phyloP scores from a whole-genome alignment of 2,113 vertebrate species.

The Cryptoleucopteryx plumbea region DNA sequence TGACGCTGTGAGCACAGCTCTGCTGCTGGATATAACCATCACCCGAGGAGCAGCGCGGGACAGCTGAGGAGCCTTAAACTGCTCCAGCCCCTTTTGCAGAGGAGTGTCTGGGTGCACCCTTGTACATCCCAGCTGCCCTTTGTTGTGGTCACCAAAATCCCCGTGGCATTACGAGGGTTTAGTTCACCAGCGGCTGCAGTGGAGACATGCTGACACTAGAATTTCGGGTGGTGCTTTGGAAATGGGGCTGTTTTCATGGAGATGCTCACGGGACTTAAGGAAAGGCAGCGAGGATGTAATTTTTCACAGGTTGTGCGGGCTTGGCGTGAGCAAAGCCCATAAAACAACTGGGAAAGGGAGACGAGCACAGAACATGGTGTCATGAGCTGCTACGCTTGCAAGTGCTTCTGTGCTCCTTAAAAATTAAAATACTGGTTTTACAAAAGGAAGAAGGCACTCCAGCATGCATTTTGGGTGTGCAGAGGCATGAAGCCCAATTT shows the following conservation, averaged over 20 bases:
- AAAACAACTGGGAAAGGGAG: neutral
- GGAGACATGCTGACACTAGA: neutral
- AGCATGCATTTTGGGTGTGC: neutral
- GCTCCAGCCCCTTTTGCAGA: neutral
- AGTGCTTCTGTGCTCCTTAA: neutral
- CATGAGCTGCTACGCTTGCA: neutral
- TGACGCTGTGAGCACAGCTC: neutral
- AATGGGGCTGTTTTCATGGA: neutral
- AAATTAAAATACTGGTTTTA: neutral
- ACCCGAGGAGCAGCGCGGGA: accelerated
- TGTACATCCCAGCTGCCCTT: neutral
- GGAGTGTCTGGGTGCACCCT: neutral
- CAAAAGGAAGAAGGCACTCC: no score
- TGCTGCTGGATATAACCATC: neutral
- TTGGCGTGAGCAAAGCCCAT: neutral
- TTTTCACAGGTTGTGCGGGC: accelerated
- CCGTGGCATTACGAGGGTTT: accelerated
- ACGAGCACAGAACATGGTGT: accelerated
- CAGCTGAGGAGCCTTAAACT: neutral
- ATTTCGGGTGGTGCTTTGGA: neutral
- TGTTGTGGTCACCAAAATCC: neutral
- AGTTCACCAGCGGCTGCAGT: neutral
- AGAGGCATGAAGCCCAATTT: neutral
- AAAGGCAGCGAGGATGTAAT: neutral
- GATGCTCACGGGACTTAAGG: neutral